A percentile compares a stretch with the other conserved stretches of the same genome.
phyloP scores from a whole-genome alignment of 2,113 vertebrate genomes.

The Dromaius novaehollandiae region DNA sequence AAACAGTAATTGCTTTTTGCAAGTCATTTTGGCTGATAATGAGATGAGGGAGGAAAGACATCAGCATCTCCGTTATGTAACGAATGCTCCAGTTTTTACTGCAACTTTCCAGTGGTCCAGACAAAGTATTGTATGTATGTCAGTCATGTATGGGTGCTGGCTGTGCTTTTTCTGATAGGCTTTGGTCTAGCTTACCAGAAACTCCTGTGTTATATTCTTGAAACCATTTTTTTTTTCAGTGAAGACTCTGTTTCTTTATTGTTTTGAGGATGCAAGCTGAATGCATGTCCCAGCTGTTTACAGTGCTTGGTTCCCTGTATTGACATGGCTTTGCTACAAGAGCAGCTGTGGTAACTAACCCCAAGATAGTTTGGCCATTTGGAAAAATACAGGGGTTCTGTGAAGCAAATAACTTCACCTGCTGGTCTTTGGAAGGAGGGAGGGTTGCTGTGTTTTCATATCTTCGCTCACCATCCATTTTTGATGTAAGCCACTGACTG shows the following conservation, averaged over 20 bases:
- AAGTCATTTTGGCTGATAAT: background rate
- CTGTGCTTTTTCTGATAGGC: no score
- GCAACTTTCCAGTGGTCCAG: background rate
- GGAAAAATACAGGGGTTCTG: background rate
- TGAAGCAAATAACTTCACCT: background rate
- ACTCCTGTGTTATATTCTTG: background rate
- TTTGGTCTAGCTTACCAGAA: background rate
- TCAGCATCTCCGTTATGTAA: background rate
- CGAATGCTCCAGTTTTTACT: accelerated
- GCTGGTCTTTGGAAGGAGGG: background rate
- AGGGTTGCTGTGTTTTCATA: background rate
- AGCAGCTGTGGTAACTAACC: background rate
- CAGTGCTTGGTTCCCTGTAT: accelerated
- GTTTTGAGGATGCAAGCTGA: background rate
- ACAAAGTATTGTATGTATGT: background rate
- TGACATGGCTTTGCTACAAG: background rate
- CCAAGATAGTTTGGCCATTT: background rate
- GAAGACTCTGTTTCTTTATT: background rate
- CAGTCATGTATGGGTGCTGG: background rate
- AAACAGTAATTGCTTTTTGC: background rate
- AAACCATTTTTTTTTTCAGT: background rate
- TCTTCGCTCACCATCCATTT: background rate
- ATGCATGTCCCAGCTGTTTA: background rate
- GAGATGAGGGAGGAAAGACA: background rate
- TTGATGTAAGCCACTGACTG: background rate